Conservation (phyloP, 1,140 invertebrate genomes). For the Ostrea denselamellosa region DNA sequence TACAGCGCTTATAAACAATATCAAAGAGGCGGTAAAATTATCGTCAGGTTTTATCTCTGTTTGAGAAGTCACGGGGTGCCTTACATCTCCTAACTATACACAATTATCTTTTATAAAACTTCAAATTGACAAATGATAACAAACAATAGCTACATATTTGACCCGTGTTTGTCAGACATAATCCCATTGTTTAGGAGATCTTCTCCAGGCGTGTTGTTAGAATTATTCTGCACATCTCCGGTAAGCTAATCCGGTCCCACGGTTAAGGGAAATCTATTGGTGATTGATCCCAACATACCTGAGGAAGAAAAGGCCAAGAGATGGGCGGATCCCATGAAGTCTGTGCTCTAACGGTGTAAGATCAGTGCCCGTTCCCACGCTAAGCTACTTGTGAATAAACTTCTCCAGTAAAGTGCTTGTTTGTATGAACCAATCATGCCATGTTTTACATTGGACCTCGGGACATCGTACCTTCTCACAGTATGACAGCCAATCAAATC, state of each 20-base stretch:
- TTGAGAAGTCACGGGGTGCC: background rate
- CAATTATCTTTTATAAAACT: conserved; percentile 38
- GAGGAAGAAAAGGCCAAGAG: background rate
- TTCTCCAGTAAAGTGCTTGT: conserved; percentile 37
- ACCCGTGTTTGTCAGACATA: conserved; percentile 12
- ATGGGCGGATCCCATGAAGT: conserved; percentile 12
- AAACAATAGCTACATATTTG: conserved; percentile 34
- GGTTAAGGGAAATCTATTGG: conserved; percentile 2
- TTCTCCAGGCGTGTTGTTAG: background rate
- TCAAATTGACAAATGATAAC: conserved; percentile 19
- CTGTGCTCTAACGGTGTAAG: background rate
- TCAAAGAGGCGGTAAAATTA: conserved; percentile 8
- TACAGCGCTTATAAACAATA: background rate
- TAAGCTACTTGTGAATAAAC: conserved; percentile 41
- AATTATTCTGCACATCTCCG: background rate
- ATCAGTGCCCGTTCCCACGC: conserved; percentile 40
- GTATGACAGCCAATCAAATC: conserved; percentile 41
- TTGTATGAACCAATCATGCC: conserved; percentile 25
- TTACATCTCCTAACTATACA: conserved; percentile 11
- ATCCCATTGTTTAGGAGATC: conserved; percentile 27
- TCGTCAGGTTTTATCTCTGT: background rate
- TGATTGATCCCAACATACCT: background rate
- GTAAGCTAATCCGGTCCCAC: conserved; percentile 5
- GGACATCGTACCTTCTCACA: conserved; percentile 14
- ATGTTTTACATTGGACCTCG: background rate